phyloP scores from a whole-genome alignment of 1,140 invertebrate species.

The Macrosteles quadrilineatus region DNA sequence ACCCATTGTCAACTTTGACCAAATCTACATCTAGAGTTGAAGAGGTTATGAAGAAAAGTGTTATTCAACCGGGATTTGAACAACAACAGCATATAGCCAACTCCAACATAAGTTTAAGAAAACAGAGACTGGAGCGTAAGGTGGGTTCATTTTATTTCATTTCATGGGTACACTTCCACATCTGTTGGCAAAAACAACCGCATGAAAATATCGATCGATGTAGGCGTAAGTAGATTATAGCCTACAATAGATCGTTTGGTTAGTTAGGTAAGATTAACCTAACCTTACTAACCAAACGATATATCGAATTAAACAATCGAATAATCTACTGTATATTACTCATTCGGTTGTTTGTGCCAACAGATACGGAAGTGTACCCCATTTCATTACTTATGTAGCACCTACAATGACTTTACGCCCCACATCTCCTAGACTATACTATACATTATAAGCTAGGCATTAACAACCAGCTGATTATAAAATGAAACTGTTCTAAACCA shows the following conservation, averaged over 20 bases:
- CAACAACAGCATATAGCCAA: constrained; percentile 60
- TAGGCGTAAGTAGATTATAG: constrained; percentile 3
- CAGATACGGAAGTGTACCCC: too few relatives aligned
- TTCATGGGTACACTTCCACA: too few relatives aligned
- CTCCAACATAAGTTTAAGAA: constrained; percentile 61
- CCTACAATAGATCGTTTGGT: constrained; percentile 16
- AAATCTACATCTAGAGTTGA: constrained; percentile 4
- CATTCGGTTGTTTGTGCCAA: too few relatives aligned
- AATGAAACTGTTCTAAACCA: too few relatives aligned
- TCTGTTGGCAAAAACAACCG: too few relatives aligned
- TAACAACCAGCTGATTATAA: too few relatives aligned
- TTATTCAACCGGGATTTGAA: constrained; percentile 67
- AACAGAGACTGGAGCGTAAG: constrained; percentile 59
- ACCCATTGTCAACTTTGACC: not conserved
- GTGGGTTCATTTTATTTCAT: constrained; percentile 49
- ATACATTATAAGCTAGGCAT: not conserved
- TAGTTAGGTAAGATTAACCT: constrained; percentile 3
- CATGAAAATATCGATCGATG: not conserved
- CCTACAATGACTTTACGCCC: not conserved
- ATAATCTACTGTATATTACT: not conserved
- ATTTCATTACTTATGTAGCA: not conserved
- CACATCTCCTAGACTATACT: not conserved
- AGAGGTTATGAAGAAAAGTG: constrained; percentile 56
- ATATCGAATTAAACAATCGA: constrained; percentile 20
- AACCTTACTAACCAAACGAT: too few relatives aligned